phyloP scores from a whole-genome alignment of 2,797 vertebrate species.

The Pampus argenteus region DNA sequence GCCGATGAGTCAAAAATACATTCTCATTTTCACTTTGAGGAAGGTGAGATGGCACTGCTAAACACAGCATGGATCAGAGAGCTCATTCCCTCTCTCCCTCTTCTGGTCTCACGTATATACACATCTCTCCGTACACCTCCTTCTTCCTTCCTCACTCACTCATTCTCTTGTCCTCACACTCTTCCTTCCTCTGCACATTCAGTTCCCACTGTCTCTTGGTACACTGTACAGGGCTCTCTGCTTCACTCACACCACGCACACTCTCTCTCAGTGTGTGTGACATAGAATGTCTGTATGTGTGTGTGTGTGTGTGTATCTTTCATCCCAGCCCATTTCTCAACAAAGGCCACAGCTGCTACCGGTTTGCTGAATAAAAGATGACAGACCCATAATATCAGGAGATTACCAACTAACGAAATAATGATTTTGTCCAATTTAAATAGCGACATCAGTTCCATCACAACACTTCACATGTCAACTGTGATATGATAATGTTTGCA shows the following conservation, averaged over 20 bases:
- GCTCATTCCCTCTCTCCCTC: constrained; percentile 43
- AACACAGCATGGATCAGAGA: constrained; percentile 61
- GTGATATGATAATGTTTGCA: constrained; percentile 64
- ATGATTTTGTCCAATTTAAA: constrained; percentile 77
- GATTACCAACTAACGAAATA: constrained; percentile 77
- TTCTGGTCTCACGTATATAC: constrained; percentile 48
- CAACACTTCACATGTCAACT: constrained; percentile 64
- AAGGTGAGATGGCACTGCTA: constrained; percentile 75
- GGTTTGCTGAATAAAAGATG: constrained; percentile 79
- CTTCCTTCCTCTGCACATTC: constrained; percentile 18
- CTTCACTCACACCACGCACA: constrained; percentile 4
- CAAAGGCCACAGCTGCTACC: constrained; percentile 79
- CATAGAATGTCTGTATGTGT: constrained; percentile 1
- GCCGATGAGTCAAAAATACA: constrained; percentile 75
- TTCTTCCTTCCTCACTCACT: constrained; percentile 43
- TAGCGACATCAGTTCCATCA: constrained; percentile 61
- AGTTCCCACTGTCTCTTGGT: constrained; percentile 27
- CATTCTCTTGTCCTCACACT: constrained; percentile 35
- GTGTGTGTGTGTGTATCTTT: constrained; percentile 27
- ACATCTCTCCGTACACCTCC: constrained; percentile 46
- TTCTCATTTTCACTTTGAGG: constrained; percentile 75
- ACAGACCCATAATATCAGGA: constrained; percentile 74
- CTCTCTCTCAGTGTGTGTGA: constrained; percentile 7
- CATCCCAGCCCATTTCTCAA: constrained; percentile 63
- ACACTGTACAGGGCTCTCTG: constrained; percentile 1